Conservation (phyloP, 2,888 invertebrate genomes). For the Acrocyrtus sp. region DNA sequence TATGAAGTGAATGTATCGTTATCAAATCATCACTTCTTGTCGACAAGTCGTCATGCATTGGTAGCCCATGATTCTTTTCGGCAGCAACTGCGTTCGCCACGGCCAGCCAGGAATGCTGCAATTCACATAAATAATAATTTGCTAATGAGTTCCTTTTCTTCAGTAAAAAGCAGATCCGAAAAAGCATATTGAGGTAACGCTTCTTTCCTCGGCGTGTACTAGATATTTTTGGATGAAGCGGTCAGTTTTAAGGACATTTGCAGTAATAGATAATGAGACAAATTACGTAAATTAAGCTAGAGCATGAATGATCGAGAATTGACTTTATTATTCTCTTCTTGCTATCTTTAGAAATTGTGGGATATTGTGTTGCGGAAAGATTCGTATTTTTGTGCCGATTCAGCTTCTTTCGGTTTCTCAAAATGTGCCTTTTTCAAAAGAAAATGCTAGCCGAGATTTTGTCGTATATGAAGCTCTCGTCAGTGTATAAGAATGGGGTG, state of each 20-base stretch:
- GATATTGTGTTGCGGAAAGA: no score
- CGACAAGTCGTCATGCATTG: slow-evolving; percentile 74
- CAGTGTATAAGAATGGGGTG: no score
- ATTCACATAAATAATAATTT: slow-evolving; percentile 10
- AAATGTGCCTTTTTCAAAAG: no score
- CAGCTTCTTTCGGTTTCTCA: not conserved
- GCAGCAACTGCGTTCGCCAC: slow-evolving; percentile 61
- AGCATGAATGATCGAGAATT: slow-evolving; percentile 16
- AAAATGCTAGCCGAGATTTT: no score
- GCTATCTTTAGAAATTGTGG: no score
- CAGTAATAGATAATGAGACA: slow-evolving; percentile 8
- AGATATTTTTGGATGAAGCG: not conserved
- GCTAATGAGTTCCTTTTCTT: slow-evolving; percentile 24
- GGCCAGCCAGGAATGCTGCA: slow-evolving; percentile 59
- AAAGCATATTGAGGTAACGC: slow-evolving; percentile 34
- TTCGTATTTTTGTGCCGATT: slow-evolving; percentile 1
- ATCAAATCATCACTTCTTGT: slow-evolving; percentile 73
- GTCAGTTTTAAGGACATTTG: slow-evolving; percentile 9
- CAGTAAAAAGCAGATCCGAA: slow-evolving; percentile 1
- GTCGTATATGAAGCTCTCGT: no score
- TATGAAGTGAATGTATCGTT: no score
- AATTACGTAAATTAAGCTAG: slow-evolving; percentile 24
- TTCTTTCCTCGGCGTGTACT: slow-evolving; percentile 4
- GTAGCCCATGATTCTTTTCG: slow-evolving; percentile 55
- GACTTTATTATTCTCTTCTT: no score